Evolutionary conservation across 2,888 invertebrate species (phyloP).

Genomic region (Marasmarcha lunaedactyla): DNA sequence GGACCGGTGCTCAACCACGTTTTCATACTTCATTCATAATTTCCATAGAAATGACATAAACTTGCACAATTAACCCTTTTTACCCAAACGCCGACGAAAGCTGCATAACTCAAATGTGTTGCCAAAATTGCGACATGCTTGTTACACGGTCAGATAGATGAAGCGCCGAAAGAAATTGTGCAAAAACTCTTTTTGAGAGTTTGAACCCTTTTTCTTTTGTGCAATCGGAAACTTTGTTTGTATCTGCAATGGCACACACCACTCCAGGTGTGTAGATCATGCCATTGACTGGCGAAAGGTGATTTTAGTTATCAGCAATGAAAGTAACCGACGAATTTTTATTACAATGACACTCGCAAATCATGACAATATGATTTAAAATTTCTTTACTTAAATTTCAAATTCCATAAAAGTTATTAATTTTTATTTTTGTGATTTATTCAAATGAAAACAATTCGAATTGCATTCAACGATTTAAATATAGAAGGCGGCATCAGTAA

Average conservation of each 20-base stretch:
- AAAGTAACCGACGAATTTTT: too few relatives aligned
- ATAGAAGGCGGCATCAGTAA: too few relatives aligned
- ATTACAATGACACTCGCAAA: too few relatives aligned
- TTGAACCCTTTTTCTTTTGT: constrained; percentile 10
- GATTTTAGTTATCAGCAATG: too few relatives aligned
- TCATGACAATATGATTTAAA: too few relatives aligned
- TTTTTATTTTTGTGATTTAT: too few relatives aligned
- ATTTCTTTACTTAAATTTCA: too few relatives aligned
- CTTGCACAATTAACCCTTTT: neutral
- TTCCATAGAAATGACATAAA: neutral
- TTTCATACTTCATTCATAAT: neutral
- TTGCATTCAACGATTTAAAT: too few relatives aligned
- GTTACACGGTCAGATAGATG: constrained; percentile 28
- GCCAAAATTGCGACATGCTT: constrained; percentile 15
- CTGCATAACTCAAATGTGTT: constrained; percentile 22
- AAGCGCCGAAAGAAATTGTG: constrained; percentile 18
- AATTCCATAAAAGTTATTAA: too few relatives aligned
- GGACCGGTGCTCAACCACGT: too few relatives aligned
- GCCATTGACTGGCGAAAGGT: too few relatives aligned
- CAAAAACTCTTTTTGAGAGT: constrained; percentile 18
- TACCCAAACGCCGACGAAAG: constrained; percentile 21
- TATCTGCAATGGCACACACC: neutral
- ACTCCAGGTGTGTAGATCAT: constrained; percentile 1
- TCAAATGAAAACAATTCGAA: too few relatives aligned
- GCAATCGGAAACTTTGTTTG: constrained; percentile 29